Base-by-base conservation (phyloP, 2,888 invertebrate species). In the Sussaba pulchella region DNA sequence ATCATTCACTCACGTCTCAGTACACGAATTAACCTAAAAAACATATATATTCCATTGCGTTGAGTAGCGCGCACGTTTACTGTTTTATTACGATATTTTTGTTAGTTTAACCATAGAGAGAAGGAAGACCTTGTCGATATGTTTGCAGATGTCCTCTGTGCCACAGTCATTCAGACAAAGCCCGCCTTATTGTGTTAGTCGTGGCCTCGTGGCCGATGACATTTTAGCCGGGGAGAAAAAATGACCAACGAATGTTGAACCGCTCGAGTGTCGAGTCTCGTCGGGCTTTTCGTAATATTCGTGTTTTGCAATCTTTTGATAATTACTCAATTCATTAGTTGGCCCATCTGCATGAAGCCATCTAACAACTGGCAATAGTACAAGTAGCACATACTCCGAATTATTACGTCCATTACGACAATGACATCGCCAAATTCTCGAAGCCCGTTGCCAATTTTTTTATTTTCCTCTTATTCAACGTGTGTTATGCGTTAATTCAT, bases 291-390 rank as follows among this genome's bases (percentile, higher is more conserved):
- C 80, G 52, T 76, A 71, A 80, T 80, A 76, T 61, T 31, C 64
- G 57, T 75, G 54, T 75, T 75, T 59, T n/a, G n/a, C n/a, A 64
- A 31, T 75, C 36, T 75, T 64, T 79, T 74, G 79, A 79, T 75
- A 45, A 78, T 72, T 73, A 69, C 66, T 66, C 67, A 73, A 70
- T 74, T 64, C 52, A n/a, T 31, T 21, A 45, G 36, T 36, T n/a
- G 31, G n/a, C 31, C 43, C 50, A 10, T 54, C 24, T 52, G 14
- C 10, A 50, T 21, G 12, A n/a, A n/a, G n/a, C n/a, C n/a, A n/a
- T n/a, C n/a, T n/a, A n/a, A n/a, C n/a, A n/a, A n/a, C n/a, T n/a
- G n/a, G n/a, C n/a, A n/a, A n/a, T 12, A 12, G 21, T 21, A n/a
- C 12, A 26, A 36, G 57, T 36, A 57, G 9, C 26, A 61, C 52